Evolutionary conservation across 2,888 invertebrate species (phyloP), one percentile per base, ranked within the genome.

Genomic region (Odontomyia ornata): DNA sequence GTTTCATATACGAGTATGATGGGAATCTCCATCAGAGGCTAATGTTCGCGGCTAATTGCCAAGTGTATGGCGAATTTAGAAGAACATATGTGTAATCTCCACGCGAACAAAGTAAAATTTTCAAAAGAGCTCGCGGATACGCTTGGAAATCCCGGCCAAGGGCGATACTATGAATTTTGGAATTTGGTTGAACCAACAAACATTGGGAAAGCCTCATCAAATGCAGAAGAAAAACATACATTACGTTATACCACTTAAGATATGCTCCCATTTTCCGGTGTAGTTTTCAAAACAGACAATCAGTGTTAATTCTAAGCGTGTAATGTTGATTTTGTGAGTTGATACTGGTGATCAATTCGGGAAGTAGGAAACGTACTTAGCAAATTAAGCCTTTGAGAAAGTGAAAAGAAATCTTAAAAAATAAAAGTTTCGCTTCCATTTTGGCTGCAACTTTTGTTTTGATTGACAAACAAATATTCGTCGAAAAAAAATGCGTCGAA

Each of bases 121-220:
- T 36, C 36, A 36, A 15, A 52, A 52, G 13, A 52, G 52, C 52
- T 52, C 9, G 64, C 64, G 18, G 64, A 64, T 64, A 30, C 23
- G 11, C n/a, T n/a, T 9, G n/a, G 1, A 28, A 64, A 64, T 64
- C 64, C 64, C 64, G 64, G 64, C 64, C 64, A 64, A 64, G 64
- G 64, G 30, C 64, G n/a, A 13, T 30, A 30, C 28, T 27, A 64
- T 64, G 64, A 64, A n/a, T 28, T 28, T 30, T 64, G 64, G 64
- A 64, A 64, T 64, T 64, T 30, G 3, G 25, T 64, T 27, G 30
- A 28, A 30, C 30, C 27, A 64, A 64, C 64, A 64, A 64, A 27
- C 64, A 64, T 28, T 64, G 64, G 28, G 64, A 30, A 64, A 64
- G 64, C 25, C 60, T 4, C 57, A 3, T 52, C 52, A 52, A 52